These are phyloP conservation scores for Sandelia bainsii DNA, from an alignment of 2,797 vertebrate genomes.

Conservation along the genomic window DNA sequence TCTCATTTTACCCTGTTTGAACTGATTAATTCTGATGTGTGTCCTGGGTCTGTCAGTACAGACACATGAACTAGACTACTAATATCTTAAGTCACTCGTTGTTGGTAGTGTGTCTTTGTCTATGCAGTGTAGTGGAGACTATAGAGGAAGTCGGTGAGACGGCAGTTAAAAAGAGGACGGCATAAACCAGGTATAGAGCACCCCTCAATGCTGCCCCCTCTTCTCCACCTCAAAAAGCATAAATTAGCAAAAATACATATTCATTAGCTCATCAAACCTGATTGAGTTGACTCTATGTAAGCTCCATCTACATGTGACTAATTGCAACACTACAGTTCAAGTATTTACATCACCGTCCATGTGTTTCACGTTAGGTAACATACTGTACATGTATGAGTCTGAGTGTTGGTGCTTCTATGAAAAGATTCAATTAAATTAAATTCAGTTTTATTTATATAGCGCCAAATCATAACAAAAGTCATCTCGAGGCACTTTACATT, in stretches of 20 bases:
- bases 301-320: conserved; percentile 41
- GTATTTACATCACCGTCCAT: conserved; percentile 43
- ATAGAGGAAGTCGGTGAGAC: conserved; percentile 80
- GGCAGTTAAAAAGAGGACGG: conserved; percentile 60
- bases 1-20: not conserved
- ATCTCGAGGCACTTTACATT: too few relatives aligned
- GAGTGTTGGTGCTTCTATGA: conserved; percentile 45
- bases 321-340: conserved; percentile 41
- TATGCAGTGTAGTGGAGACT: conserved; percentile 14
- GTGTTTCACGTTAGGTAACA: conserved; percentile 58
- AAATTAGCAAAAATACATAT: not conserved
- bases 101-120: conserved; percentile 7
- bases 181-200: conserved; percentile 27
- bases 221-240: conserved; percentile 24
- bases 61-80: conserved; percentile 17
- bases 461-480: too few relatives aligned
- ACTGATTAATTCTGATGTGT: conserved; percentile 3
- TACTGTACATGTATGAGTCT: conserved; percentile 28
- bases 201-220: conserved; percentile 12
- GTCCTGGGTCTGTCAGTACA: conserved; percentile 6
- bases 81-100: conserved; percentile 24
- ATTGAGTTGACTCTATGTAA: conserved; percentile 25
- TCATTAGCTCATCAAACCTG: conserved; percentile 54
- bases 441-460: too few relatives aligned
- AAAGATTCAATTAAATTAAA: too few relatives aligned